phyloP scores from a whole-genome alignment of 2,888 invertebrate species.

The Gymnoscelis rufifasciata region DNA sequence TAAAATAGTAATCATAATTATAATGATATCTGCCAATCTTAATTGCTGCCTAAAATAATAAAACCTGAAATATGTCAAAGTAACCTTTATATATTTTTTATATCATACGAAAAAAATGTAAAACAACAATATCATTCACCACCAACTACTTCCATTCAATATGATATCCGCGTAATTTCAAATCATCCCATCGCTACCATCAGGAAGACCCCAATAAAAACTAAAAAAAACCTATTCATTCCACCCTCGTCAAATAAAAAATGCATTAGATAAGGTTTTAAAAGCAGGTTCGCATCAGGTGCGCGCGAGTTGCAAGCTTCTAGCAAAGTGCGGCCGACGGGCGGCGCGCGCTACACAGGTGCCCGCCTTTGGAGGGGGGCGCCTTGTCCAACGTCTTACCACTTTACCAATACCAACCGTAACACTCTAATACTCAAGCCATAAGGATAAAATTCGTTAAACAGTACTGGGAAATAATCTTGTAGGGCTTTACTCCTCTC shows the following conservation, averaged over 20 bases:
- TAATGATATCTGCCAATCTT: too few species aligned
- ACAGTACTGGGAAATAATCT: slow-evolving; percentile 23
- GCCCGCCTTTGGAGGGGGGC: slow-evolving; percentile 77
- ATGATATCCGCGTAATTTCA: too few species aligned
- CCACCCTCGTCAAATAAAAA: slow-evolving; percentile 20
- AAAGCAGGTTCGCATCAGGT: slow-evolving; percentile 61
- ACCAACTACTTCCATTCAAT: too few species aligned
- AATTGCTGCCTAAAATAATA: too few species aligned
- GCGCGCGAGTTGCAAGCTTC: slow-evolving; percentile 47
- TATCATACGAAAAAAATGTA: too few species aligned
- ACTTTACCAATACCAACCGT: slow-evolving; percentile 36
- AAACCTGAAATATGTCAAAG: too few species aligned
- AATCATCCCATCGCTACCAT: neutral
- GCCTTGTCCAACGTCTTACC: slow-evolving; percentile 73
- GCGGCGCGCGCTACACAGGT: slow-evolving; percentile 71
- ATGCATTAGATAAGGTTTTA: slow-evolving; percentile 20
- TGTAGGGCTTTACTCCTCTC: slow-evolving; percentile 78
- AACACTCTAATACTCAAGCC: slow-evolving; percentile 11
- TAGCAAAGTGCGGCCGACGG: slow-evolving; percentile 64
- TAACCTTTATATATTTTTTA: too few species aligned
- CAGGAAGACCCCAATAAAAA: slow-evolving; percentile 2
- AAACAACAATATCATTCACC: too few species aligned
- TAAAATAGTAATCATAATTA: too few species aligned
- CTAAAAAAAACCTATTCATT: neutral
- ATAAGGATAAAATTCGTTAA: slow-evolving; percentile 33